Evolutionary conservation across 2,113 vertebrate genomes (phyloP).

Genomic region (Corythornis madagascariensis): DNA sequence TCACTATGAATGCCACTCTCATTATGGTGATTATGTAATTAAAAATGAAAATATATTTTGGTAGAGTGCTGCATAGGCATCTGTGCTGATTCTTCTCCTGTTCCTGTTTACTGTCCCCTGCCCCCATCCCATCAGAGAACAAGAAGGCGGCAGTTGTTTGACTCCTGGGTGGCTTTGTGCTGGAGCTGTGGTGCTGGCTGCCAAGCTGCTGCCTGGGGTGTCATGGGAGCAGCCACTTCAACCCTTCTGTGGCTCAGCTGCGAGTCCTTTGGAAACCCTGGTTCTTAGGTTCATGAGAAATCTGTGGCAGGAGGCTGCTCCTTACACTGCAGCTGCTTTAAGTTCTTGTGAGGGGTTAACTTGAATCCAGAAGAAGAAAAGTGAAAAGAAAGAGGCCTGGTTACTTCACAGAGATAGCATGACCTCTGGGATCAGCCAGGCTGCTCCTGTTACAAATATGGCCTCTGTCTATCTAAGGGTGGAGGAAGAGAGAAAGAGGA

Average conservation of each 20-base stretch:
- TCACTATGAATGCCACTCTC: constrained; percentile 48
- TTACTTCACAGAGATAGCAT: background rate
- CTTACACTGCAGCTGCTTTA: background rate
- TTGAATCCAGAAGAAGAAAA: background rate
- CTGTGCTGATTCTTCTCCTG: constrained; percentile 21
- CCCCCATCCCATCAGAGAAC: background rate
- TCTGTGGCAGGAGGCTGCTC: background rate
- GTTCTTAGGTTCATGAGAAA: background rate
- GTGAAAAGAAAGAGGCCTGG: background rate
- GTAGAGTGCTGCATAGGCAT: constrained; percentile 48
- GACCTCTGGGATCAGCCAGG: background rate
- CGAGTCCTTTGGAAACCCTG: background rate
- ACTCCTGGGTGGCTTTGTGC: background rate
- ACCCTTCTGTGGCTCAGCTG: background rate
- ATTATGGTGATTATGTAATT: constrained; percentile 66
- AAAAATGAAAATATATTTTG: constrained; percentile 67
- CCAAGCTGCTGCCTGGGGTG: background rate
- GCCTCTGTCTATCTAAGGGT: background rate
- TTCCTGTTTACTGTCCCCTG: background rate
- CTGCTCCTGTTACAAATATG: background rate
- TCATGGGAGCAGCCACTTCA: background rate
- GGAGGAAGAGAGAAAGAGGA: constrained; percentile 33
- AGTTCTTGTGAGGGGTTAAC: background rate
- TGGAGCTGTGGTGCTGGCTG: background rate
- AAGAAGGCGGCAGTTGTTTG: background rate